phyloP scores from a whole-genome alignment of 1,140 invertebrate genomes.

The Stenopsyche tienmushanensis region DNA sequence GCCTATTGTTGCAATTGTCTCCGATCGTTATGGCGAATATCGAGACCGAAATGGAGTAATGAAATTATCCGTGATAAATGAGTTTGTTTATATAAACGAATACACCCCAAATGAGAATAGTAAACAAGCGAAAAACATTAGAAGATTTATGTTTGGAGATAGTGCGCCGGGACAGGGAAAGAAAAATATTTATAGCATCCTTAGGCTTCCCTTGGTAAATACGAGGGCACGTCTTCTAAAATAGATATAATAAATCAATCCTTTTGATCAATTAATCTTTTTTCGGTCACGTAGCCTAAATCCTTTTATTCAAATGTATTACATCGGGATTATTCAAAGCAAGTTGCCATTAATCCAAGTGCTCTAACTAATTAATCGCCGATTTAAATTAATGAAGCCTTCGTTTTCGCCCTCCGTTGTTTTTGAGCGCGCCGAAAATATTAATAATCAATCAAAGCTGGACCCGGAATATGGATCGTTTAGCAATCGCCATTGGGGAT shows the following conservation, averaged over 20 bases:
- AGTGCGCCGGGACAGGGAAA: conserved; percentile 7
- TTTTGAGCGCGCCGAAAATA: background rate
- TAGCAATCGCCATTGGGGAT: too few relatives aligned
- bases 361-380: too few relatives aligned
- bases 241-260: conserved; percentile 17
- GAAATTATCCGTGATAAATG: conserved; percentile 27
- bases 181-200: conserved; percentile 25
- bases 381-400: too few relatives aligned
- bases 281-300: background rate
- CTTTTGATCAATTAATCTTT: conserved; percentile 14
- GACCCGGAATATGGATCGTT: too few relatives aligned
- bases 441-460: too few relatives aligned
- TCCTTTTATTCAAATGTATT: background rate
- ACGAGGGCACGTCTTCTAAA: background rate
- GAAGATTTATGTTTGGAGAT: conserved; percentile 24
- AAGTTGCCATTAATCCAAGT: too few relatives aligned
- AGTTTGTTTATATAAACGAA: conserved; percentile 27
- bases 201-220: background rate
- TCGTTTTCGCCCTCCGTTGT: background rate
- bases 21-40: background rate
- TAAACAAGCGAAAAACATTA: conserved; percentile 28
- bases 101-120: conserved; percentile 26
- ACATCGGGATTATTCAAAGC: too few relatives aligned
- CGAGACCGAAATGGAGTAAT: conserved; percentile 13
- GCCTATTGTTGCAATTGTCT: too few relatives aligned